Percentiles rank a stretch among this genome's conserved stretches.
Conservation (phyloP, 2,797 vertebrate genomes). For the Harpagifer antarcticus region DNA sequence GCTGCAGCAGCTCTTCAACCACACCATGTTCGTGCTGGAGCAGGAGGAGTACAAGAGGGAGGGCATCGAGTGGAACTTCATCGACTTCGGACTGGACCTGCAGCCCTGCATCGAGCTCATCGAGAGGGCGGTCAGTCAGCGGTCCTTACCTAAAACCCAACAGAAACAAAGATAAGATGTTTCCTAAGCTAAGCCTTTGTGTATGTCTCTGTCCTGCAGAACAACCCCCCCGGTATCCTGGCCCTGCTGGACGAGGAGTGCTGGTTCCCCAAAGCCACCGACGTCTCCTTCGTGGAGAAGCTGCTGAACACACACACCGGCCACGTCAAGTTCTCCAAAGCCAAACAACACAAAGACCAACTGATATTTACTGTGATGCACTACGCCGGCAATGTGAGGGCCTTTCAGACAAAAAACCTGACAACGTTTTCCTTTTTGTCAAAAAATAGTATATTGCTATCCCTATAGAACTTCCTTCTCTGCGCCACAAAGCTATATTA, state of each 20-base stretch:
- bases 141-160: no score
- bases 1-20: constrained; percentile 96
- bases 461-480: no score
- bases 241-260: constrained; percentile 97
- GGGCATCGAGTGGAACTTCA: constrained; percentile 97
- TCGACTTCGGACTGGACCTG: constrained; percentile 91
- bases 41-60: constrained; percentile 96
- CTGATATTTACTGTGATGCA: constrained; percentile 93
- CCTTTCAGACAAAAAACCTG: no score
- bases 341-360: constrained; percentile 96
- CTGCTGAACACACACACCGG: constrained; percentile 88
- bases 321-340: constrained; percentile 94
- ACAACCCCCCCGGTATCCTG: constrained; percentile 95
- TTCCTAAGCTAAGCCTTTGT: neutral
- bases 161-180: neutral
- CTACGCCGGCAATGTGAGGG: constrained; percentile 94
- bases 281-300: constrained; percentile 95
- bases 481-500: no score
- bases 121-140: constrained; percentile 85
- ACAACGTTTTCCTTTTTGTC: no score
- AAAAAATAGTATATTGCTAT: no score
- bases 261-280: constrained; percentile 98
- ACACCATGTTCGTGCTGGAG: constrained; percentile 96
- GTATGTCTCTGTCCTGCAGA: constrained; percentile 78
- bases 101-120: constrained; percentile 91